A percentile compares a stretch with the other conserved stretches of the same genome.
phyloP scores from a whole-genome alignment of 2,888 invertebrate species.

The Sesia apiformis region DNA sequence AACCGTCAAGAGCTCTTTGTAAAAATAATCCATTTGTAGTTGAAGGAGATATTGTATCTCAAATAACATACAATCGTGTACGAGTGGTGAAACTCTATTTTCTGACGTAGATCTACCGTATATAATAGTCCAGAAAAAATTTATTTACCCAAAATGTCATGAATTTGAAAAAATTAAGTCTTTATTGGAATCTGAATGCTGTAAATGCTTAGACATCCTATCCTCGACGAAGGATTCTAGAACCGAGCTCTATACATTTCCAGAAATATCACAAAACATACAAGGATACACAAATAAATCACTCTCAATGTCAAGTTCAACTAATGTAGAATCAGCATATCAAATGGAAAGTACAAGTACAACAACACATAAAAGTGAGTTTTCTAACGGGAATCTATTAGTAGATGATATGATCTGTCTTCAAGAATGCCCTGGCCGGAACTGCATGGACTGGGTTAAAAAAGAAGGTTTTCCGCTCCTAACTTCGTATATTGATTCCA shows the following conservation, averaged over 20 bases:
- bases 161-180: conserved; percentile 45
- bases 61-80: conserved; percentile 30
- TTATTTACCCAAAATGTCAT: conserved; percentile 56
- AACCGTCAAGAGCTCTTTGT: conserved; percentile 21
- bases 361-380: conserved; percentile 17
- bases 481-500: conserved; percentile 42
- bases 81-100: conserved; percentile 51
- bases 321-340: conserved; percentile 1
- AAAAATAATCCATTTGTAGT: conserved; percentile 43
- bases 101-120: conserved; percentile 45
- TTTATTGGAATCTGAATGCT: conserved; percentile 38
- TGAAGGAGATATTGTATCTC: conserved; percentile 42
- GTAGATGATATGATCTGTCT: conserved; percentile 34
- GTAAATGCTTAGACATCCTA: conserved; percentile 31
- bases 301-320: neutral
- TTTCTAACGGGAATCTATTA: conserved; percentile 36
- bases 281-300: neutral
- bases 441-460: conserved; percentile 29
- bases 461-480: conserved; percentile 35
- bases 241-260: too few relatives aligned
- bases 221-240: neutral
- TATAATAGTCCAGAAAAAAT: conserved; percentile 43
- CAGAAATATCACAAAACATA: too few relatives aligned
- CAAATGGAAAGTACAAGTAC: neutral
- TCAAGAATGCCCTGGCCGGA: conserved; percentile 31